phyloP scores from a whole-genome alignment of 2,113 vertebrate genomes.

The Emydocephalus ijimae region DNA sequence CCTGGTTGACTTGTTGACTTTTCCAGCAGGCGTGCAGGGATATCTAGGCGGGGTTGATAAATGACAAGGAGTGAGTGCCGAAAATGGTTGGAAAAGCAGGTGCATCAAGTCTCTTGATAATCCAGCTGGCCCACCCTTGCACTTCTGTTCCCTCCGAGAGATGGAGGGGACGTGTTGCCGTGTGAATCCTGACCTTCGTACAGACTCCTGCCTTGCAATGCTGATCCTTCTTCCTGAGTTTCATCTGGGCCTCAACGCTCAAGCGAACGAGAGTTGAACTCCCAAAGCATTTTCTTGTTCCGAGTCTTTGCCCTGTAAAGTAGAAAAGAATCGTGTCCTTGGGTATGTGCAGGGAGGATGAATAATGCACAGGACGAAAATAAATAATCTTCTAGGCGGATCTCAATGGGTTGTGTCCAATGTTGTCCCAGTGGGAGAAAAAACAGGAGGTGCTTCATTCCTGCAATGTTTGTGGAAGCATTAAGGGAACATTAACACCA shows the following conservation, averaged over 20 bases:
- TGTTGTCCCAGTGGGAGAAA: not conserved
- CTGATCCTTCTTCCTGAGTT: not conserved
- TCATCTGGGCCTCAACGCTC: not conserved
- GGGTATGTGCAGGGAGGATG: not conserved
- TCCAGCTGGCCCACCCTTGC: not conserved
- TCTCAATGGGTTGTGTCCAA: not conserved
- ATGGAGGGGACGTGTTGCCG: not conserved
- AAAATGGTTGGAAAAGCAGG: conserved; percentile 9
- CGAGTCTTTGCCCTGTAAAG: too few relatives aligned
- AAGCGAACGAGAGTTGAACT: too few relatives aligned
- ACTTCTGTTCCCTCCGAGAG: not conserved
- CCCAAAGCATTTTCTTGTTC: not conserved
- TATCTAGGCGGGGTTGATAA: conserved; percentile 8
- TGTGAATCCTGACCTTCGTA: not conserved
- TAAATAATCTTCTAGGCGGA: not conserved
- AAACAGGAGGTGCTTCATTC: not conserved
- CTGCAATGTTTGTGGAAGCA: not conserved
- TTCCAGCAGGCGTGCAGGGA: not conserved
- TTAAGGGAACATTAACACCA: not conserved
- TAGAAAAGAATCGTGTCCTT: not conserved
- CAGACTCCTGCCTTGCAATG: not conserved
- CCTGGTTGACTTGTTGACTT: not conserved
- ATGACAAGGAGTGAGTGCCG: not conserved
- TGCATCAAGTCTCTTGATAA: not conserved
- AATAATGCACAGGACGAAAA: too few relatives aligned